phyloP scores from a whole-genome alignment of 2,113 vertebrate species.

The Cygnus buccinator region DNA sequence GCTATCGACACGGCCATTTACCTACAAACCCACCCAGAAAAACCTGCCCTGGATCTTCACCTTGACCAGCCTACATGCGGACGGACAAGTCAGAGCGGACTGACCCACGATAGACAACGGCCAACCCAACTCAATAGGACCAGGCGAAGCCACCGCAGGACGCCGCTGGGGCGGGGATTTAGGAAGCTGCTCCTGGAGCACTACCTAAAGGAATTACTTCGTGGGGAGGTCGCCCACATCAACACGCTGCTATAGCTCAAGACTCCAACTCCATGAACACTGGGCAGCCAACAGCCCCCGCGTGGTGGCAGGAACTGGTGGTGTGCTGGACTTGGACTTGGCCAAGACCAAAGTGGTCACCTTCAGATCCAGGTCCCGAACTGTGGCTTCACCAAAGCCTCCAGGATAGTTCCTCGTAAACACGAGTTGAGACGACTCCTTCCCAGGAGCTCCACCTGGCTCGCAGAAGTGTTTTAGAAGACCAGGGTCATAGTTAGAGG shows the following conservation, averaged over 20 bases:
- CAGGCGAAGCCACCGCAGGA: not conserved
- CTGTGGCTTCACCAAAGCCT: not conserved
- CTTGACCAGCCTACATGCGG: not conserved
- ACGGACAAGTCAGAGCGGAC: not conserved
- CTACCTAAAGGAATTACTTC: not conserved
- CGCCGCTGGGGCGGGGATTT: not conserved
- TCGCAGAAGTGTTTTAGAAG: not conserved
- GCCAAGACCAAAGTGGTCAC: not conserved
- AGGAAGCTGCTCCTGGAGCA: not conserved
- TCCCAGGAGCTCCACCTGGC: not conserved
- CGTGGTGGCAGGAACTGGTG: rapidly evolving
- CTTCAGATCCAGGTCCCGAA: not conserved
- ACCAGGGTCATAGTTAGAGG: not conserved
- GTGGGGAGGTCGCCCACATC: rapidly evolving
- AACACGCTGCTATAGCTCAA: not conserved
- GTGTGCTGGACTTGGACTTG: not conserved
- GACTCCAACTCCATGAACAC: not conserved
- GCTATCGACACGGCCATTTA: not conserved
- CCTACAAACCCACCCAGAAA: not conserved
- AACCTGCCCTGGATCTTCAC: not conserved
- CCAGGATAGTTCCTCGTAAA: not conserved
- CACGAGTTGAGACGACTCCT: not conserved
- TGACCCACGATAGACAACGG: not conserved
- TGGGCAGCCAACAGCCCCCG: not conserved
- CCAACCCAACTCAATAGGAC: not conserved